phyloP scores from a whole-genome alignment of 2,113 vertebrate species.

The Macaca nemestrina region DNA sequence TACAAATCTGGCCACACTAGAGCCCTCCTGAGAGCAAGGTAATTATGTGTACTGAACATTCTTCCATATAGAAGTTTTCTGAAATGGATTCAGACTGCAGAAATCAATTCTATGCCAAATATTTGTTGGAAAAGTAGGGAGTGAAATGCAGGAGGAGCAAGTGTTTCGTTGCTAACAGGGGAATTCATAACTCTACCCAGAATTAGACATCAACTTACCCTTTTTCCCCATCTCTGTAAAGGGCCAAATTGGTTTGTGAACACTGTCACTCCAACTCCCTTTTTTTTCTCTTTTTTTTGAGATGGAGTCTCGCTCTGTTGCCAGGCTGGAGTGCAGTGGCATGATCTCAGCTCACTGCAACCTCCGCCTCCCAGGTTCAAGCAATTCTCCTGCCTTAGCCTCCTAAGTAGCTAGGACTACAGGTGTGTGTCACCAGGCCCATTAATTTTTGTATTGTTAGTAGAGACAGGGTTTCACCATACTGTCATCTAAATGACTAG shows the following conservation, averaged over 20 bases:
- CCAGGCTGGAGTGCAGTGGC: too few relatives aligned
- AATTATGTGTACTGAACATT: background rate
- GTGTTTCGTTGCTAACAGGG: background rate
- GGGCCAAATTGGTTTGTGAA: background rate
- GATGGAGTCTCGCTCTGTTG: too few relatives aligned
- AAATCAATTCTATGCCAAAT: conserved; percentile 45
- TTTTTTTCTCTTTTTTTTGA: background rate
- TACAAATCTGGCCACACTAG: background rate
- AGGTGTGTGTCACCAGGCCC: too few relatives aligned
- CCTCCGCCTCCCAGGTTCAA: too few relatives aligned
- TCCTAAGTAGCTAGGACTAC: too few relatives aligned
- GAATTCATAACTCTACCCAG: background rate
- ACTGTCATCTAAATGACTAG: background rate
- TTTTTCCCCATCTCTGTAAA: background rate
- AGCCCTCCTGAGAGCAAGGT: background rate
- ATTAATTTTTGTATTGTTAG: too few relatives aligned
- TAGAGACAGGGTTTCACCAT: too few relatives aligned
- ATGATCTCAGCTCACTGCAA: too few relatives aligned
- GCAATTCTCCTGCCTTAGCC: too few relatives aligned
- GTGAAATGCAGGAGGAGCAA: background rate
- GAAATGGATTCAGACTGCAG: background rate
- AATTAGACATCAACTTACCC: background rate
- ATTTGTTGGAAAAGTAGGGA: background rate
- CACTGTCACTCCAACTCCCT: background rate
- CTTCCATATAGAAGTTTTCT: background rate